Evolutionary conservation across 2,113 vertebrate species (phyloP).

Genomic region (Corynorhinus townsendii): DNA sequence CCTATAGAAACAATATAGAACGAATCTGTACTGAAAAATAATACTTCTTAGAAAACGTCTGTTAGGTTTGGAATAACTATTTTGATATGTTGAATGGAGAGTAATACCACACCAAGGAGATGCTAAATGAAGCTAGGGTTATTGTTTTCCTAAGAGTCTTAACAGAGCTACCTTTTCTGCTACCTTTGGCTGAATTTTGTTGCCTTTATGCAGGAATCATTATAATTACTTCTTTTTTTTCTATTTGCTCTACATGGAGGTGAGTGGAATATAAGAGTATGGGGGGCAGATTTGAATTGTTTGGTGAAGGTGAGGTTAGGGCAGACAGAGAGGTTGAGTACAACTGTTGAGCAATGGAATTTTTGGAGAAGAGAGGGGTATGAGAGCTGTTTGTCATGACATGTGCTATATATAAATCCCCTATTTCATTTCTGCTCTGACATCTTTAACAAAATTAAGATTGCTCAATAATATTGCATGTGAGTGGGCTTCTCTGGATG

Average conservation of each 20-base stretch:
- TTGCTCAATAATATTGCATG: neutral
- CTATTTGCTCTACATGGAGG: neutral
- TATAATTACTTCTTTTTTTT: neutral
- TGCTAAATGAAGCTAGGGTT: neutral
- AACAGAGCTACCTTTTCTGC: neutral
- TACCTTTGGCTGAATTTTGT: slow-evolving; percentile 21
- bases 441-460: neutral
- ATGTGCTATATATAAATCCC: neutral
- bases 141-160: neutral
- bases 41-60: neutral
- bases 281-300: neutral
- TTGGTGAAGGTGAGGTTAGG: neutral
- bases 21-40: neutral
- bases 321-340: neutral
- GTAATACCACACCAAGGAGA: neutral
- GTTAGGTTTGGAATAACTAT: neutral
- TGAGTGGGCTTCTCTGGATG: neutral
- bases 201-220: neutral
- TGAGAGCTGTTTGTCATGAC: neutral
- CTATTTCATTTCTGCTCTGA: neutral
- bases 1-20: neutral
- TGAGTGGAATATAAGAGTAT: neutral
- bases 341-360: neutral
- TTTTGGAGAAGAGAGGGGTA: neutral
- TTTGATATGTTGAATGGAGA: neutral